Evolutionary conservation across 2,113 vertebrate genomes (phyloP), one percentile per base, ranked within the genome.

Genomic region (Leucoraja erinaceus): DNA sequence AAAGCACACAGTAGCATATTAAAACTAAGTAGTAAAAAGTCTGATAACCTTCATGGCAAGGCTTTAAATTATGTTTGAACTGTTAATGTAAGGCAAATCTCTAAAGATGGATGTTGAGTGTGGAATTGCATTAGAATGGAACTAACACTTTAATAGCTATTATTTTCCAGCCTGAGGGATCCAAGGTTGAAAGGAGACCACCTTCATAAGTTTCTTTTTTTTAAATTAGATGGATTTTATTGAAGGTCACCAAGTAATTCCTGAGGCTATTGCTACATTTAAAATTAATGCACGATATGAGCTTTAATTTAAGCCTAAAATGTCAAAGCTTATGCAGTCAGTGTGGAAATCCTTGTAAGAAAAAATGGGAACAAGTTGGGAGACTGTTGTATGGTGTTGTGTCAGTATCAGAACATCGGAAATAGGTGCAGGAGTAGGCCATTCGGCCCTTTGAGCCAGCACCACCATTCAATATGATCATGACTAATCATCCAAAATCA

Each of bases 31-130:
- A 94, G 94, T 95, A 95, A 95, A 95, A 96, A 96, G 95, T 95
- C 95, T 96, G 90, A 96, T 96, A 96, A 96, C 96, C 96, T 96
- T 96, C 96, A 96, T 95, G 56, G 93, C 84, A 96, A 96, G 96
- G 95, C 95, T 95, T 96, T 96, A 96, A 96, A 96, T 96, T 96
- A 96, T 96, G 96, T 96, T 96, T 96, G 95, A 96, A 96, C 95
- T 96, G 96, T 96, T 96, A 96, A 96, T 96, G 96, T 95, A 96
- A 96, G 95, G 94, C 95, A 93, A 95, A 95, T 95, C 94, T 94
- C 95, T 94, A 95, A 96, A 96, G 94, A 96, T 96, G 95, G 95
- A 96, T 96, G 95, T 94, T 93, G 94, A 95, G 94, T 94, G 94
- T 94, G 94, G 95, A 94, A 95, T 95, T 95, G 94, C 95, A 95